Conservation (phyloP, 2,113 vertebrate genomes). For the Eulemur rufifrons region DNA sequence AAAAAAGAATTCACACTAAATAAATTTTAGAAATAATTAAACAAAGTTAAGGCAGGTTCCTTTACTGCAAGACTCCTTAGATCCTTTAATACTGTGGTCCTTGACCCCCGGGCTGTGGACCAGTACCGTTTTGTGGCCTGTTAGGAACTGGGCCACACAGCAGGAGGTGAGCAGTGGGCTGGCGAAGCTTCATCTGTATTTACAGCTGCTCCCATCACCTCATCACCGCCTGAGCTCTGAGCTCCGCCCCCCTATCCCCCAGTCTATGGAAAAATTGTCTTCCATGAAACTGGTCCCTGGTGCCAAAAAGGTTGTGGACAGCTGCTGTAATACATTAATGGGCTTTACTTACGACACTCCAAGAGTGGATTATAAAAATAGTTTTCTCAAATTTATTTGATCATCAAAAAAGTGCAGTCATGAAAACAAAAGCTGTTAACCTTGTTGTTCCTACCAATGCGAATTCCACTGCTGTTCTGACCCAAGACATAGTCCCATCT, state of each 20-base stretch:
- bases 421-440: neutral
- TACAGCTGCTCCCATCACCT: too few species aligned
- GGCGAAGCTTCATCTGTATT: too few species aligned
- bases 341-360: neutral
- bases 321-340: neutral
- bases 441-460: neutral
- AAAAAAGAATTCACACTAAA: neutral
- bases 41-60: neutral
- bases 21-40: conserved; percentile 30
- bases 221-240: too few species aligned
- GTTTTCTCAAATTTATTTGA: neutral
- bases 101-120: too few species aligned
- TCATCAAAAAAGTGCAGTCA: neutral
- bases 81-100: neutral
- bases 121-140: too few species aligned
- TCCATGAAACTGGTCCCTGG: too few species aligned
- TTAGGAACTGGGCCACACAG: too few species aligned
- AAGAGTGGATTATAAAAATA: neutral
- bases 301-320: too few species aligned
- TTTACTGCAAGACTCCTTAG: neutral
- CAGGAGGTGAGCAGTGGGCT: too few species aligned
- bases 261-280: too few species aligned
- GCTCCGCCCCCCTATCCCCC: too few species aligned
- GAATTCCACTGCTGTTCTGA: neutral
- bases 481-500: neutral